Base-by-base conservation (phyloP, 2,113 vertebrate genomes). In the Todiramphus saurophagus region DNA sequence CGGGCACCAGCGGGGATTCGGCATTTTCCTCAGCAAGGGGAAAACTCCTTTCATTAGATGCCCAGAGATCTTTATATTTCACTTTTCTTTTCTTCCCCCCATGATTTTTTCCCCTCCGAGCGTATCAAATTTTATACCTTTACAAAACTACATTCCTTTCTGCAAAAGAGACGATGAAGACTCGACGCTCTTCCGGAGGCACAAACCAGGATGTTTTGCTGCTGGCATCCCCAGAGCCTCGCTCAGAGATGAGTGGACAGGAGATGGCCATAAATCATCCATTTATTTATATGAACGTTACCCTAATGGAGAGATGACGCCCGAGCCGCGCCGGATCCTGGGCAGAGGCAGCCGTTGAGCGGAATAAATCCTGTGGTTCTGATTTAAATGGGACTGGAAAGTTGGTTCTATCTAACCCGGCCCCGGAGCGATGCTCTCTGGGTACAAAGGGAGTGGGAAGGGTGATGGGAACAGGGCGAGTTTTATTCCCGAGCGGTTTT, bases 361-460 rank as follows among this genome's bases (percentile, higher is more conserved):
- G 2, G n/a, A 25, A 68, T 17, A 24, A 53, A 44, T 60, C 15
- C 81, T 4, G 1, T 3, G 1, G 16, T 12, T 18, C 44, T 4
- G 1, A 33, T 41, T 59, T 25, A 39, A 72, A 33, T 13, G 3
- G 20, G 7, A 33, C 13, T 39, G 2, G 21, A 58, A 39, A 41
- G 24, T 72, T 18, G 4, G 16, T 16, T 12, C 18, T 2, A 4
- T 59, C 62, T 13, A 17, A 37, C 13, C 1, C n/a, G 1, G 0
- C 50, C 28, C 8, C 1, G 0, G 16, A 7, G 0, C 1, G 7
- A 82, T 13, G 64, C 16, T 62, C 59, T 24, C 4, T 0, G 41
- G 27, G 16, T 8, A 41, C 1, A 3, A 44, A 33, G 21, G 21
- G 62, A 83, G 20, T 1, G 1, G 33, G n/a, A 86, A 39, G 7